Evolutionary conservation across 2,888 invertebrate genomes (phyloP).

Genomic region (Pammene aurita): DNA sequence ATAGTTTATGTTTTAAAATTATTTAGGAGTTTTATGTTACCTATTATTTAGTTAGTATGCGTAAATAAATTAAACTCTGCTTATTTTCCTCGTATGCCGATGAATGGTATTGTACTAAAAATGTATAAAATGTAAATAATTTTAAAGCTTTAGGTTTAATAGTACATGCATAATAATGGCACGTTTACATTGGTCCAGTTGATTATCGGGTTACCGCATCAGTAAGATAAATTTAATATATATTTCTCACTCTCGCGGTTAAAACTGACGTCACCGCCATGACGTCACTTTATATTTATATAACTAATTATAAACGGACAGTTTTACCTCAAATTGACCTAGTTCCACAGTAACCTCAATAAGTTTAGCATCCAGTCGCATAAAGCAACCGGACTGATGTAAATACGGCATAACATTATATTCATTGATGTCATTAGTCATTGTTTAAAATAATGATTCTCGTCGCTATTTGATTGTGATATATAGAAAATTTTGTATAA

Average conservation of each 20-base stretch:
- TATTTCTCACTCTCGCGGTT: background rate
- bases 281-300: too few relatives aligned
- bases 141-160: slow-evolving; percentile 46
- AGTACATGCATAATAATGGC: slow-evolving; percentile 46
- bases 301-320: too few relatives aligned
- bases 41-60: slow-evolving; percentile 25
- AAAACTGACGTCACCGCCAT: background rate
- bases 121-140: slow-evolving; percentile 38
- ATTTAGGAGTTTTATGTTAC: slow-evolving; percentile 11
- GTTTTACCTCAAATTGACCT: too few relatives aligned
- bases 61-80: slow-evolving; percentile 9
- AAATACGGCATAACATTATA: slow-evolving; percentile 50
- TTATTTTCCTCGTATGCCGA: slow-evolving; percentile 6
- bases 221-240: background rate
- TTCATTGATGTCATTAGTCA: slow-evolving; percentile 64
- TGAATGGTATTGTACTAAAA: background rate
- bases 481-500: slow-evolving; percentile 71
- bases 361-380: background rate
- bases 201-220: background rate
- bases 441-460: slow-evolving; percentile 61
- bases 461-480: slow-evolving; percentile 78
- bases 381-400: background rate
- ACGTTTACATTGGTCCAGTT: slow-evolving; percentile 6
- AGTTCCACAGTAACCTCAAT: too few relatives aligned
- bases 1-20: slow-evolving; percentile 11